Evolutionary conservation across 1,140 invertebrate genomes (phyloP).

Genomic region (Chionoecetes opilio): DNA sequence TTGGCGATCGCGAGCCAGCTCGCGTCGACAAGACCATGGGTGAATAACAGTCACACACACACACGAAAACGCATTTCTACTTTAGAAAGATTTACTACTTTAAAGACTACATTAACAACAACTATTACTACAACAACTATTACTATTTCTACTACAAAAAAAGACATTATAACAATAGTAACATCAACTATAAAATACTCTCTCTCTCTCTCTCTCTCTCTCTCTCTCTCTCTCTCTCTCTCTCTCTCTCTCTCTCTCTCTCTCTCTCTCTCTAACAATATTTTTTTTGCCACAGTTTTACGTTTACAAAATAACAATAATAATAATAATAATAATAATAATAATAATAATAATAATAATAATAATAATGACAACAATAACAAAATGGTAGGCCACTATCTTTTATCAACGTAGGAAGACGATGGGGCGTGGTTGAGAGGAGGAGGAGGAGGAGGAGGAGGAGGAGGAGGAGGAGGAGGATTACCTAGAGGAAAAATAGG

Average conservation of each 20-base stretch:
- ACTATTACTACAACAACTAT: not conserved
- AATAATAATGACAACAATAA: not conserved
- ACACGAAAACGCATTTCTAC: not conserved
- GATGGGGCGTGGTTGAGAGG: no score
- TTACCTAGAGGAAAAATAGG: not conserved
- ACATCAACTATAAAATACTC: not conserved
- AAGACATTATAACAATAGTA: not conserved
- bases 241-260: slow-evolving; percentile 27
- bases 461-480: not conserved
- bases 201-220: slow-evolving; percentile 19
- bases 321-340: not conserved
- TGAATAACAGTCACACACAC: not conserved
- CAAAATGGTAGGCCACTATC: not conserved
- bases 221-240: slow-evolving; percentile 27
- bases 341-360: not conserved
- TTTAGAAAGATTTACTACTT: no score
- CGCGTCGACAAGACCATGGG: no score
- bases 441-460: not conserved
- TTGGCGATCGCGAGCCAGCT: no score
- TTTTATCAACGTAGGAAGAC: not conserved
- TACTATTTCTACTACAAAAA: not conserved
- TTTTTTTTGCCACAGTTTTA: not conserved
- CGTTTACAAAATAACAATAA: not conserved
- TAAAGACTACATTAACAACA: not conserved
- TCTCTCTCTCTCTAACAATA: not conserved